Percentiles rank a stretch among this genome's conserved stretches.
Conservation (phyloP, 2,888 invertebrate species). For the Conus canariensis region DNA sequence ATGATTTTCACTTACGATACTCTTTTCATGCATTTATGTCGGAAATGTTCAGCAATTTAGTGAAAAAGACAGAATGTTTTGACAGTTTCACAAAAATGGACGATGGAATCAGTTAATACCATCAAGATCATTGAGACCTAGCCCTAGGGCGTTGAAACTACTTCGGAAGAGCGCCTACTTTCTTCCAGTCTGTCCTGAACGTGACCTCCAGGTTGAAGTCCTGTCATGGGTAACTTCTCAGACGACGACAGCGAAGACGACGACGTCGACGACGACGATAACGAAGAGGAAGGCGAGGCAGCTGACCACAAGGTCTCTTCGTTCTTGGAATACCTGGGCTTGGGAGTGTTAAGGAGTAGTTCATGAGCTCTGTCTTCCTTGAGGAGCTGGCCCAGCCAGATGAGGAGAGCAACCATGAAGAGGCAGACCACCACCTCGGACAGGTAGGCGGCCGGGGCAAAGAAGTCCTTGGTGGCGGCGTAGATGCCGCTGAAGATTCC, state of each 20-base stretch:
- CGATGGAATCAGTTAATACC: too few species aligned
- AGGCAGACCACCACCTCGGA: conserved; percentile 24
- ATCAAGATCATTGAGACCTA: too few species aligned
- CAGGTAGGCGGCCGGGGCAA: conserved; percentile 35
- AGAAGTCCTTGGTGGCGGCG: conserved; percentile 23
- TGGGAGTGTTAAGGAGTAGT: neutral
- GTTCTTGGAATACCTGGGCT: neutral
- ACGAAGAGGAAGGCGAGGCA: neutral
- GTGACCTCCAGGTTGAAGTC: too few species aligned
- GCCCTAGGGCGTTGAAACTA: too few species aligned
- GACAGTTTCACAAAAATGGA: too few species aligned
- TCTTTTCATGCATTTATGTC: too few species aligned
- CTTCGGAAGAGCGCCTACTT: too few species aligned
- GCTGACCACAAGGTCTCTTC: neutral
- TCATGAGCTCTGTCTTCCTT: conserved; percentile 15
- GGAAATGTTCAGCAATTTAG: too few species aligned
- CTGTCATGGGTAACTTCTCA: neutral
- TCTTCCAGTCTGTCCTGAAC: too few species aligned
- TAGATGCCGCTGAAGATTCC: conserved; percentile 39
- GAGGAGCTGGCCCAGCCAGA: conserved; percentile 32
- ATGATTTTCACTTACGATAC: too few species aligned
- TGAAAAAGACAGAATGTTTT: too few species aligned
- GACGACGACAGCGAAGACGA: neutral
- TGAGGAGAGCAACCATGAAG: neutral
- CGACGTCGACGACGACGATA: neutral